Conservation (phyloP, 2,888 invertebrate genomes). For the Eupithecia insigniata region DNA sequence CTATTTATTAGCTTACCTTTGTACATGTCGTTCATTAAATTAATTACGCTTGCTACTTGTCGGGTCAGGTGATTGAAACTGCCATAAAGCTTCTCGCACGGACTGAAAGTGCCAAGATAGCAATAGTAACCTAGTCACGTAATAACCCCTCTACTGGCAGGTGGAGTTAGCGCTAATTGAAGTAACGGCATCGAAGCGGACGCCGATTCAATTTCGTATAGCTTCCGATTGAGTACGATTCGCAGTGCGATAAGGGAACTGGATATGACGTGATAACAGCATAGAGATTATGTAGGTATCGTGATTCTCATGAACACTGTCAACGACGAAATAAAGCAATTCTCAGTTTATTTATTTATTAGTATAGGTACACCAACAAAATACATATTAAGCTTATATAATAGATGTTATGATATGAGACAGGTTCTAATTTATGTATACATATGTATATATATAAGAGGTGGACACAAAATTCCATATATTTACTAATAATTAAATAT, state of each 20-base stretch:
- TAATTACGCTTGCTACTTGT: background rate
- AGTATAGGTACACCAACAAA: too few species aligned
- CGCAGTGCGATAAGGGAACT: slow-evolving; percentile 9
- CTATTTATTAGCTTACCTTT: too few species aligned
- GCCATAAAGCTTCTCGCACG: too few species aligned
- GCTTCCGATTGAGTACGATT: slow-evolving; percentile 49
- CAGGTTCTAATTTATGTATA: too few species aligned
- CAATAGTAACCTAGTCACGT: slow-evolving; percentile 6
- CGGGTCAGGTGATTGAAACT: background rate
- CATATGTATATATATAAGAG: too few species aligned
- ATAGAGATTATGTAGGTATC: background rate
- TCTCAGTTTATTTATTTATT: too few species aligned
- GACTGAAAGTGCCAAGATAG: background rate
- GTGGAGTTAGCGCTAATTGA: slow-evolving; percentile 49
- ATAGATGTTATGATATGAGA: too few species aligned
- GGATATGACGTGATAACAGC: slow-evolving; percentile 8
- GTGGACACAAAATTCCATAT: too few species aligned
- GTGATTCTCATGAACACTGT: too few species aligned
- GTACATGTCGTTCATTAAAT: background rate
- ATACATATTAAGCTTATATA: too few species aligned
- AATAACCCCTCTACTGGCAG: slow-evolving; percentile 8
- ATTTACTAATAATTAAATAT: too few species aligned
- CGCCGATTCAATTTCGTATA: slow-evolving; percentile 52
- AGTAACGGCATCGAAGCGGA: slow-evolving; percentile 48
- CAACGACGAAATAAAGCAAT: too few species aligned